phyloP scores from a whole-genome alignment of 2,113 vertebrate species.

The Orthochromis indermauri region DNA sequence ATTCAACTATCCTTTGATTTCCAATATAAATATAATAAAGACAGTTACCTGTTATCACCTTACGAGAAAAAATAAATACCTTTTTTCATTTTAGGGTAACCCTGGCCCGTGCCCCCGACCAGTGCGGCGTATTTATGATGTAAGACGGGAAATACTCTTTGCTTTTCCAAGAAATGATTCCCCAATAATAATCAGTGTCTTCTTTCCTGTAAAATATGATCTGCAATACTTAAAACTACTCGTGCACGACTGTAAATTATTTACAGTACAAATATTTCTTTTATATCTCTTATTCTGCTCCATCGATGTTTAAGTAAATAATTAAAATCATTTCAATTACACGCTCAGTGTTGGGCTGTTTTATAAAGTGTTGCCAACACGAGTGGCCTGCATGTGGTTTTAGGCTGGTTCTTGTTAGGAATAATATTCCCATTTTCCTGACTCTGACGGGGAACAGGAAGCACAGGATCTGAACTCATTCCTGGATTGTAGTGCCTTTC shows the following conservation, averaged over 20 bases:
- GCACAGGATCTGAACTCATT: not conserved
- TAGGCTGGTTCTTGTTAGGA: not conserved
- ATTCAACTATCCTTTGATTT: not conserved
- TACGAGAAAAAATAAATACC: not conserved
- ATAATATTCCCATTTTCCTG: not conserved
- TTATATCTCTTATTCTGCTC: not conserved
- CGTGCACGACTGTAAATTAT: not conserved
- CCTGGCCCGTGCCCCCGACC: fast-evolving
- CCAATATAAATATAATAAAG: not conserved
- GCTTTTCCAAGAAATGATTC: not conserved
- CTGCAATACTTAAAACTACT: not conserved
- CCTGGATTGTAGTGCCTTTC: not conserved
- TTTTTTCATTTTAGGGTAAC: fast-evolving
- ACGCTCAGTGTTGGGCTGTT: not conserved
- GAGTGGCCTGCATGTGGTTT: not conserved
- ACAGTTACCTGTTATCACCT: not conserved
- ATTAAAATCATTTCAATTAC: not conserved
- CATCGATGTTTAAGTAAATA: not conserved
- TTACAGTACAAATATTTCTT: not conserved
- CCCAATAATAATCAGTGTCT: fast-evolving
- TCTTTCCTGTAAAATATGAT: not conserved
- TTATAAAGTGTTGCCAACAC: not conserved
- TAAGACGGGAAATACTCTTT: fast-evolving
- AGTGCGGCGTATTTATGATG: not conserved
- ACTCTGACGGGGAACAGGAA: not conserved